Evolutionary conservation across 92 coral and sea anemone genomes (phyloP), one percentile per base, ranked within the genome.

Genomic region (Isaurus tuberculatus): DNA sequence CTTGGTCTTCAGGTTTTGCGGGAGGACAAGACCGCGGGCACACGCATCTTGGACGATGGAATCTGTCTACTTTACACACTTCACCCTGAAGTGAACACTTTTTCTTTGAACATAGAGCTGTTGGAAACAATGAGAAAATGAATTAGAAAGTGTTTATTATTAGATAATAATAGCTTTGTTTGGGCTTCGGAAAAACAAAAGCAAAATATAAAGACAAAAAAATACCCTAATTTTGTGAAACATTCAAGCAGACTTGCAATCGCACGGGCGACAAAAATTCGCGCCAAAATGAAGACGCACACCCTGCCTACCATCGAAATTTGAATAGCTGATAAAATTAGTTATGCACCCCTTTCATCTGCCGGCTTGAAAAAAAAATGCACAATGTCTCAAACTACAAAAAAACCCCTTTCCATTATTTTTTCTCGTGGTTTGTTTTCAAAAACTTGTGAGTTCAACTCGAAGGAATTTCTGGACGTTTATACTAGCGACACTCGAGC

Each of bases 11-110:
- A 8, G 25, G 4, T 3, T 14, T 26, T 13, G 94, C 79, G 0
- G 32, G 48, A 8, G 96, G 93, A 51, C 98, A 96, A 0, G 81
- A 42, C 49, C 17, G 27, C 3, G 94, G 94, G 32, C 98, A 96
- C 22, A 55, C 88, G 63, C 98, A 96, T 70, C 55, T 75, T 0
- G 93, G 89, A 2, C 77, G 88, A 66, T 94, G 88, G 70, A 88
- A 87, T 28, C 73, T 72, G 48, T 92, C 90, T 27, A 94, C 68
- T 2, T 36, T 44, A 57, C 98, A 96, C 19, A 88, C 43, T 85
- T 94, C 92, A 0, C 98, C 98, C 74, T 91, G 98, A 0, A 70
- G 30, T 1, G 80, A 86, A 43, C 98, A 96, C 23, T 63, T 83
- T 43, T 84, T 91, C 14, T 68, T 79, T 51, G 86, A 57, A 72